Evolutionary conservation across 2,113 vertebrate species (phyloP), one percentile per base, ranked within the genome.

Genomic region (Tiliqua scincoides): DNA sequence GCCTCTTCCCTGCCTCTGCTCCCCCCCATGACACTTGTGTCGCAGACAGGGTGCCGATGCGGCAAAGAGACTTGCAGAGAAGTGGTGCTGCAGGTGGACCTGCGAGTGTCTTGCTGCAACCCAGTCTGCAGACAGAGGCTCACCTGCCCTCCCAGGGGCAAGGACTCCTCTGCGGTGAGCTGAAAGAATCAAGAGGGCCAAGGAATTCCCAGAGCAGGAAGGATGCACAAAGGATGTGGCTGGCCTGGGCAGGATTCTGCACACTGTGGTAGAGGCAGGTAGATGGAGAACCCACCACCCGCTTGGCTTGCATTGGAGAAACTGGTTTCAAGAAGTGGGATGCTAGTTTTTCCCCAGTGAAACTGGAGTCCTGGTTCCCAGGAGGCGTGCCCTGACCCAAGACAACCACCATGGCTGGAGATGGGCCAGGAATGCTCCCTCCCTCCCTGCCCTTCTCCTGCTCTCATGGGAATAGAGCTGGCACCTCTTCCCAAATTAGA

Each of bases 361-460:
- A 48, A 48, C 43, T 48, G 43, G 43, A 4, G 4, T 61, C 76
- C 15, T 15, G 35, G 1, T 30, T 35, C 65, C 80, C 48, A 27
- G 52, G 20, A 54, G 32, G 62, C 10, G 10, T 32, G 17, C 63
- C 54, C 63, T 32, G 1, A 21, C 27, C 4, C 23, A 8, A 15
- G 3, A 12, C 11, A 23, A 25, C 40, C 12, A 23, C 3, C 12
- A 35, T 6, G 11, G 23, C 57, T 30, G 4, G 7, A 9, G 1
- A 37, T 6, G 1, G 20, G 4, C 18, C 2, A 37, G 10, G 57
- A 48, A 23, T 0, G 3, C 57, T 32, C 4, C 4, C 9, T 2
- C 35, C 21, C 30, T 3, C 15, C 4, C 61, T 25, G 6, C 61
- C 12, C 40, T 3, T 35, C 3, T 27, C 30, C 10, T 30, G 52